phyloP scores from a whole-genome alignment of 2,797 vertebrate species.

The Coregonus ussuriensis region DNA sequence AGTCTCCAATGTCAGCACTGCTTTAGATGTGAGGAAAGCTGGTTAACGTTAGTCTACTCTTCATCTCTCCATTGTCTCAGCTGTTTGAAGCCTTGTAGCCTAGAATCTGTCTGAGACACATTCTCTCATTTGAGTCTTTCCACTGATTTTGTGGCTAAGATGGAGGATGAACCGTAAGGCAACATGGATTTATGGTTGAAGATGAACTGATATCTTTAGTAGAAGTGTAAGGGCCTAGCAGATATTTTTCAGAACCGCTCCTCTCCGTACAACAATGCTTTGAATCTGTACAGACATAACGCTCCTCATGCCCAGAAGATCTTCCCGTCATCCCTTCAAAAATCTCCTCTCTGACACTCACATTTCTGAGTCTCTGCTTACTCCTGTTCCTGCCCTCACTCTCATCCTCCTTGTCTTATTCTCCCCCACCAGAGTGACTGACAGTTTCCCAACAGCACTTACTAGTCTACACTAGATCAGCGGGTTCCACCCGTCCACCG shows the following conservation, averaged over 20 bases:
- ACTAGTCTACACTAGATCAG: not conserved
- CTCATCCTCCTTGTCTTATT: conserved; percentile 12
- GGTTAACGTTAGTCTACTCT: conserved; percentile 26
- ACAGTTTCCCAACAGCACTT: conserved; percentile 48
- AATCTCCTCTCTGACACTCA: conserved; percentile 29
- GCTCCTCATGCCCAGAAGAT: conserved; percentile 49
- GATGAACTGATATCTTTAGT: conserved; percentile 26
- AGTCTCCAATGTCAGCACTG: conserved; percentile 44
- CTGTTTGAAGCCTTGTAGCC: conserved; percentile 35
- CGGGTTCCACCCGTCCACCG: conserved; percentile 28
- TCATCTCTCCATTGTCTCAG: conserved; percentile 52
- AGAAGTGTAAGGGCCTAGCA: conserved; percentile 11
- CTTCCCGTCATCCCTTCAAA: conserved; percentile 29
- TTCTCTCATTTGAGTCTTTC: conserved; percentile 21
- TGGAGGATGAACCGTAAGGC: conserved; percentile 18
- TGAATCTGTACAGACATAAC: conserved; percentile 38
- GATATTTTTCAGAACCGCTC: not conserved
- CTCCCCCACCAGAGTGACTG: conserved; percentile 32
- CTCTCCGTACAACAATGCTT: conserved; percentile 7
- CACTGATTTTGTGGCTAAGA: conserved; percentile 14
- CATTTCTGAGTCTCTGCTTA: conserved; percentile 22
- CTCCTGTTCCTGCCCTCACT: conserved; percentile 23
- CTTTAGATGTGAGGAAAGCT: conserved; percentile 48
- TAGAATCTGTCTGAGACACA: conserved; percentile 14
- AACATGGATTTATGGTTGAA: conserved; percentile 38